phyloP scores from a whole-genome alignment of 2,797 vertebrate species.

The Lithobates pipiens region DNA sequence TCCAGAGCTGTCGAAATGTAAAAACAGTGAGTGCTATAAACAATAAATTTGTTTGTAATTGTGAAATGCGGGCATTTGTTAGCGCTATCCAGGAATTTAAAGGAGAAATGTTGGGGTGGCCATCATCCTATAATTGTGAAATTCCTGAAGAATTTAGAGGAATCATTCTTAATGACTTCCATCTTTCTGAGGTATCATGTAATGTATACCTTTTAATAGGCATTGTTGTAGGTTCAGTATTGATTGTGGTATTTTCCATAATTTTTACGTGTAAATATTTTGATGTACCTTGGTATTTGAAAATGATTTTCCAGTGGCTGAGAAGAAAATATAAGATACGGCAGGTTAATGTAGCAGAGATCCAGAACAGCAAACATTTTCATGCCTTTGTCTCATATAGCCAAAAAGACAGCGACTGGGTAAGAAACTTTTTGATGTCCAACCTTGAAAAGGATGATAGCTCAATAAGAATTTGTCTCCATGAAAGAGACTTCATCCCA shows the following conservation, averaged over 20 bases:
- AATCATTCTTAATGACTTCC: slow-evolving; percentile 73
- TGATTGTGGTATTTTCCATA: slow-evolving; percentile 66
- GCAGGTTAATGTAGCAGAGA: slow-evolving; percentile 60
- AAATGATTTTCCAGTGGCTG: slow-evolving; percentile 89
- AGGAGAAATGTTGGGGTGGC: slow-evolving; percentile 79
- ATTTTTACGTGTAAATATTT: slow-evolving; percentile 76
- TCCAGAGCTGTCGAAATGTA: slow-evolving; percentile 78
- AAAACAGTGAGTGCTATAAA: slow-evolving; percentile 74
- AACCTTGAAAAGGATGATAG: slow-evolving; percentile 79
- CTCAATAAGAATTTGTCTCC: slow-evolving; percentile 80
- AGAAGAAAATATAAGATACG: slow-evolving; percentile 80
- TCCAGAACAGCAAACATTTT: slow-evolving; percentile 71
- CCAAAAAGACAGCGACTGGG: slow-evolving; percentile 82
- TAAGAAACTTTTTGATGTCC: slow-evolving; percentile 79
- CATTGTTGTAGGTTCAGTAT: slow-evolving; percentile 73
- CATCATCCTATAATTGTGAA: slow-evolving; percentile 78
- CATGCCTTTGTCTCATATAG: slow-evolving; percentile 92
- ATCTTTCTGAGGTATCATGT: slow-evolving; percentile 79
- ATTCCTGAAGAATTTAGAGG: slow-evolving; percentile 78
- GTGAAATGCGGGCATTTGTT: slow-evolving; percentile 76
- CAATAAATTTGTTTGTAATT: slow-evolving; percentile 76
- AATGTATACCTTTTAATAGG: slow-evolving; percentile 74
- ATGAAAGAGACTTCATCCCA: slow-evolving; percentile 86
- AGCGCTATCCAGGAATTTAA: slow-evolving; percentile 46
- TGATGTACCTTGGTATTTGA: slow-evolving; percentile 86